These are phyloP conservation scores for Reticulitermes speratus DNA, from an alignment of 1,140 invertebrate genomes.

Conservation along the genomic window DNA sequence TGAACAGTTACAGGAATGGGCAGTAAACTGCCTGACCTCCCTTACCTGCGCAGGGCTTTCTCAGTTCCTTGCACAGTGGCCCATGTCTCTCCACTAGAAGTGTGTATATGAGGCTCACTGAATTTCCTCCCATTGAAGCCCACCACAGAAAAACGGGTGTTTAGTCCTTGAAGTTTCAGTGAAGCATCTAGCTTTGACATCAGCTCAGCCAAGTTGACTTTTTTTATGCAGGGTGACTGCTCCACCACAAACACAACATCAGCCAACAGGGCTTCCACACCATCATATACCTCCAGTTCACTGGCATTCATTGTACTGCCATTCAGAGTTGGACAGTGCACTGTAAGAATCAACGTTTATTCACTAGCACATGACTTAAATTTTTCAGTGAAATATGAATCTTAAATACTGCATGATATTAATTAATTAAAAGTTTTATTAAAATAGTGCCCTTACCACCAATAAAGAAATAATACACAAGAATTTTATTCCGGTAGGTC, in stretches of 20 bases:
- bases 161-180: constrained; percentile 43
- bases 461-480: too few species aligned
- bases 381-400: not conserved
- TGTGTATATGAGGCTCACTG: constrained; percentile 45
- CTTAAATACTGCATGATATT: not conserved
- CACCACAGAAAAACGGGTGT: constrained; percentile 52
- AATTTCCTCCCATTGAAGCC: constrained; percentile 50
- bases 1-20: too few species aligned
- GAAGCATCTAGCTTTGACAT: constrained; percentile 44
- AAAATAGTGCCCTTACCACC: too few species aligned
- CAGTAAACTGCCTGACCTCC: not conserved
- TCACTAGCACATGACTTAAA: not conserved
- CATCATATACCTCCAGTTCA: constrained; percentile 41
- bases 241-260: constrained; percentile 58
- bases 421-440: not conserved
- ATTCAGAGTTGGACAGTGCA: constrained; percentile 44
- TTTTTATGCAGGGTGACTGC: constrained; percentile 45
- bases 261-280: constrained; percentile 44
- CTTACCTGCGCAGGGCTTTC: constrained; percentile 35
- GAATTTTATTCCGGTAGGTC: too few species aligned
- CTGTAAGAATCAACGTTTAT: constrained; percentile 37
- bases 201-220: constrained; percentile 35
- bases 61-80: constrained; percentile 34
- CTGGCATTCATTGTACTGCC: constrained; percentile 43
- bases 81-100: constrained; percentile 49